These are phyloP conservation scores for Enteromius argenteus DNA, from an alignment of 2,797 vertebrate species.

Conservation along the genomic window DNA sequence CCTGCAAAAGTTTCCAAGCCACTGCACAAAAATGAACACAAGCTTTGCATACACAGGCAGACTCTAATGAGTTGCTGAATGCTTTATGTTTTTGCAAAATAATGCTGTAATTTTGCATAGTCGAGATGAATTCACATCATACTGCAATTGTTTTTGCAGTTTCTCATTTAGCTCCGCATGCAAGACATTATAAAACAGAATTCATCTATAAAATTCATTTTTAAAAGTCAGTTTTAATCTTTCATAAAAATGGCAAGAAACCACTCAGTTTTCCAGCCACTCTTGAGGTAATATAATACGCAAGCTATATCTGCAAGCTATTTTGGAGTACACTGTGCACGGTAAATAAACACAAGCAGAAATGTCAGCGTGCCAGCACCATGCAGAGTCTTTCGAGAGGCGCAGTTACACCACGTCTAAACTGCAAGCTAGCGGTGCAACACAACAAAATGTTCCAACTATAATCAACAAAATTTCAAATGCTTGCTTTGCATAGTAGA, in stretches of 20 bases:
- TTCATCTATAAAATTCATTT: not conserved
- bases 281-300: not conserved
- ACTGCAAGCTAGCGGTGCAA: not conserved
- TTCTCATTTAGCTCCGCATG: not conserved
- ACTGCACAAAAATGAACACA: conserved; percentile 27
- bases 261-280: not conserved
- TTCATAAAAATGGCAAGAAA: not conserved
- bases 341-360: conserved; percentile 6
- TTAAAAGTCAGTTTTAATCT: conserved; percentile 6
- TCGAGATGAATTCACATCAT: not conserved
- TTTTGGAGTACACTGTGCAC: not conserved
- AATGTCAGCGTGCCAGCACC: not conserved
- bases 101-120: not conserved
- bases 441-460: not conserved
- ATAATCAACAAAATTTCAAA: not conserved
- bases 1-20: not conserved
- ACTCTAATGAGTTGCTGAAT: conserved; percentile 23
- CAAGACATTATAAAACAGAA: not conserved
- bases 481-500: not conserved
- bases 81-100: not conserved
- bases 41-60: not conserved
- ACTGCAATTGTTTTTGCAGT: not conserved
- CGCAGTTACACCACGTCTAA: not conserved
- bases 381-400: not conserved
- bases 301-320: not conserved